These are phyloP conservation scores for Cosmorhoe ocellata DNA, from an alignment of 2,888 invertebrate species.

Conservation along the genomic window DNA sequence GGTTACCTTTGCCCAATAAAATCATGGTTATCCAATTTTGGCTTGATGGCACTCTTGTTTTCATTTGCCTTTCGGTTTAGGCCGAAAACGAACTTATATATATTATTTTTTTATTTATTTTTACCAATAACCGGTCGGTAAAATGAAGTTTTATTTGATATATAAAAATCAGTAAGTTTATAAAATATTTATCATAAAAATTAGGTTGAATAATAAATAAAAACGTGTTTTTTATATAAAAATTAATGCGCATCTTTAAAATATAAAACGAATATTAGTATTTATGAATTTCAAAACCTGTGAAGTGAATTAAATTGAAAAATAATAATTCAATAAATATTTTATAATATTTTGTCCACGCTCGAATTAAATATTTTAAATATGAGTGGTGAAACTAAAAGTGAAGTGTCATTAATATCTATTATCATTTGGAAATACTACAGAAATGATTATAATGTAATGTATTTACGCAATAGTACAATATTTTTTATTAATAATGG, in stretches of 20 bases:
- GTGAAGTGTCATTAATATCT: constrained; percentile 50
- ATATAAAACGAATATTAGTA: too few relatives aligned
- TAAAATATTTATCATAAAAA: background rate
- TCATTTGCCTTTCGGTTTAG: constrained; percentile 43
- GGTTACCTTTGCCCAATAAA: constrained; percentile 17
- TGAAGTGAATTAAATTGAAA: background rate
- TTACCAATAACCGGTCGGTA: constrained; percentile 39
- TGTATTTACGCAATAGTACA: constrained; percentile 14
- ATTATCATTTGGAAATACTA: constrained; percentile 57
- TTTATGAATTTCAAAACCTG: too few relatives aligned
- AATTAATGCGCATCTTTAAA: too few relatives aligned
- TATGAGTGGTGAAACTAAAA: constrained; percentile 53
- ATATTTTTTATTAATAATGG: too few relatives aligned
- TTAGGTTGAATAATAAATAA: too few relatives aligned
- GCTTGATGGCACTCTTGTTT: constrained; percentile 15
- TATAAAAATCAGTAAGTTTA: constrained; percentile 69
- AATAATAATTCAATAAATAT: background rate
- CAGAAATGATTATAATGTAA: constrained; percentile 50
- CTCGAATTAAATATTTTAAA: constrained; percentile 2
- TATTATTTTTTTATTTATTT: constrained; percentile 32
- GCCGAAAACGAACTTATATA: constrained; percentile 40
- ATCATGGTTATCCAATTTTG: constrained; percentile 23
- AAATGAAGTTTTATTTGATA: constrained; percentile 66
- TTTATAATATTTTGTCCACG: too few relatives aligned
- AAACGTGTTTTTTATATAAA: too few relatives aligned